These are phyloP conservation scores for Nomada flava DNA, from an alignment of 2,888 invertebrate species.

Conservation along the genomic window DNA sequence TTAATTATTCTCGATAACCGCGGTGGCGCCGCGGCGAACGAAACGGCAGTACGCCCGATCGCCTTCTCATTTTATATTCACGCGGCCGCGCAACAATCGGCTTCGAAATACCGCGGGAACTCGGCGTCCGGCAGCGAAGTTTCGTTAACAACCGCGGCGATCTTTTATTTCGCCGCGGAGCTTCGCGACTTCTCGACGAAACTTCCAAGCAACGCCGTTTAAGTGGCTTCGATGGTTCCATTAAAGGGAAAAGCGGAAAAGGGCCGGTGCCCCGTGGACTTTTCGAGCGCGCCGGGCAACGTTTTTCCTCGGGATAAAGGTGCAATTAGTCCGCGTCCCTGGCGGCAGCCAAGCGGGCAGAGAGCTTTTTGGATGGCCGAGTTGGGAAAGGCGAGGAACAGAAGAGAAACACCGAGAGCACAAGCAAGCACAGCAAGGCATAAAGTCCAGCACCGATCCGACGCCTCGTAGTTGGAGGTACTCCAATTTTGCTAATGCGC, in stretches of 20 bases:
- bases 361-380: slow-evolving; percentile 16
- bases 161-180: neutral
- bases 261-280: too few species aligned
- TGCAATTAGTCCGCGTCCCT: slow-evolving; percentile 54
- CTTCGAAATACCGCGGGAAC: neutral
- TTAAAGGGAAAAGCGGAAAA: neutral
- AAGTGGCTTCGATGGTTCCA: neutral
- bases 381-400: neutral
- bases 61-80: neutral
- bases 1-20: neutral
- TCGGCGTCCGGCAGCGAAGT: neutral
- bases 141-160: neutral
- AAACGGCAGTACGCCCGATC: neutral
- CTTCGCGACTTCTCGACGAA: neutral
- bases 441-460: slow-evolving; percentile 66
- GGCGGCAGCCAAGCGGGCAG: slow-evolving; percentile 31
- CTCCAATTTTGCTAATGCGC: slow-evolving; percentile 83
- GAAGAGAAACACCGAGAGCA: slow-evolving; percentile 11
- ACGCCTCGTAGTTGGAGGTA: slow-evolving; percentile 77
- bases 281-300: neutral
- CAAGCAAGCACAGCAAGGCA: slow-evolving; percentile 37
- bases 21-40: neutral
- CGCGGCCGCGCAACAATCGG: neutral
- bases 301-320: slow-evolving; percentile 31
- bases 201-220: neutral